Conservation (phyloP, 1,140 invertebrate genomes). For the Gerris buenoi region DNA sequence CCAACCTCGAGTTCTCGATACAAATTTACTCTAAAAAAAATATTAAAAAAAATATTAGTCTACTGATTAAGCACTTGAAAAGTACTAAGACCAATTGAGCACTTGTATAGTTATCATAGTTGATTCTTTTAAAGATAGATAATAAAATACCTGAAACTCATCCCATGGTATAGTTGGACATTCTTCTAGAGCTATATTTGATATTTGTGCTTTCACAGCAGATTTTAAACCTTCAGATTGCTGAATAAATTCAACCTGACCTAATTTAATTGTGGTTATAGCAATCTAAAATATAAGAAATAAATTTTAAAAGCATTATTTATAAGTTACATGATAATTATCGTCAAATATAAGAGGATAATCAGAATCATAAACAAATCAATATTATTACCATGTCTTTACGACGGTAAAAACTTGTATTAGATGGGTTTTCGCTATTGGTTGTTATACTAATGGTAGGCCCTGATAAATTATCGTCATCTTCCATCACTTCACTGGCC, state of each 20-base stretch:
- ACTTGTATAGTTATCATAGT: no score
- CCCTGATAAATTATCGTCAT: slow-evolving; percentile 32
- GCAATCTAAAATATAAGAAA: slow-evolving; percentile 62
- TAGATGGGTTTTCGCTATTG: slow-evolving; percentile 64
- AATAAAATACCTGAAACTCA: slow-evolving; percentile 65
- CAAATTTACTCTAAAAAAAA: slow-evolving; percentile 49
- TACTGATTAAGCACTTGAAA: not conserved
- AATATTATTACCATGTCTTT: slow-evolving; percentile 61
- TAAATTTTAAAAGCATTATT: no score
- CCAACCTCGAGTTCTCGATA: slow-evolving; percentile 52
- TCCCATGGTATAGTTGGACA: slow-evolving; percentile 79
- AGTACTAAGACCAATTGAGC: no score
- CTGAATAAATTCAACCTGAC: slow-evolving; percentile 65
- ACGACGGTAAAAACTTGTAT: slow-evolving; percentile 59
- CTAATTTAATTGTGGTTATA: slow-evolving; percentile 63
- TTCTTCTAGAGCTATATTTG: slow-evolving; percentile 59
- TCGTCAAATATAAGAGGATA: no score
- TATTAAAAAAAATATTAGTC: not conserved
- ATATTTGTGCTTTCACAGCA: slow-evolving; percentile 55
- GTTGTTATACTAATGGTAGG: slow-evolving; percentile 41
- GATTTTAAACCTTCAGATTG: slow-evolving; percentile 61
- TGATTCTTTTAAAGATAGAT: no score
- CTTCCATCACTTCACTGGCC: slow-evolving; percentile 71
- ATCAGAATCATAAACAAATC: no score
- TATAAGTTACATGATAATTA: no score